Evolutionary conservation across 1,140 invertebrate genomes (phyloP).

Genomic region (Temnothorax nylanderi): DNA sequence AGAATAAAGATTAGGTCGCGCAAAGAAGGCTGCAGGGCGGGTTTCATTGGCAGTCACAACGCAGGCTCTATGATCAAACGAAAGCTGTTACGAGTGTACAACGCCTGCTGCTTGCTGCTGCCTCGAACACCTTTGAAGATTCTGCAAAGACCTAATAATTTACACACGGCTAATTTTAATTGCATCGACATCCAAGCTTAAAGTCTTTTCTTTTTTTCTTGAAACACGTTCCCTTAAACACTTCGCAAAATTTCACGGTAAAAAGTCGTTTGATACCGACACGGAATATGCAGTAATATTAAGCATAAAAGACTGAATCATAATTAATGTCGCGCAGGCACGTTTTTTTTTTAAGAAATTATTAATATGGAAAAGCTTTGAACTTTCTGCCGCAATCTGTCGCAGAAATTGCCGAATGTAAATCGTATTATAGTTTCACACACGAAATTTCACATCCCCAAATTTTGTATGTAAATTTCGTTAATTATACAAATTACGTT

Average conservation of each 20-base stretch:
- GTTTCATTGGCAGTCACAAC: conserved; percentile 45
- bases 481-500: not conserved
- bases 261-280: not conserved
- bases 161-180: conserved; percentile 50
- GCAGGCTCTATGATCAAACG: conserved; percentile 29
- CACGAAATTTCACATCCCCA: not conserved
- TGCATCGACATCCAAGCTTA: conserved; percentile 5
- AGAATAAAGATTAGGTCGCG: conserved; percentile 35
- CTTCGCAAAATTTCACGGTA: not conserved
- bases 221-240: not conserved
- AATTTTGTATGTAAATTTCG: not conserved
- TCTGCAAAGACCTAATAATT: conserved; percentile 31
- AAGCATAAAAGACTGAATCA: conserved; percentile 9
- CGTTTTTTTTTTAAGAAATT: not conserved
- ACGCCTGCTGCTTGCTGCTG: conserved; percentile 20
- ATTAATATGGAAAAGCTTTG: conserved; percentile 10
- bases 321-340: not conserved
- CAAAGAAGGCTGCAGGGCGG: not conserved
- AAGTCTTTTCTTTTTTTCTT: conserved; percentile 15
- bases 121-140: conserved; percentile 33
- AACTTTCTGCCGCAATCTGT: not conserved
- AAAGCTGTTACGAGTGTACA: conserved; percentile 22
- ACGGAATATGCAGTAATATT: not conserved
- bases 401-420: not conserved
- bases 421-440: not conserved